Evolutionary conservation across 2,113 vertebrate species (phyloP), one percentile per base, ranked within the genome.

Genomic region (Upupa epops): DNA sequence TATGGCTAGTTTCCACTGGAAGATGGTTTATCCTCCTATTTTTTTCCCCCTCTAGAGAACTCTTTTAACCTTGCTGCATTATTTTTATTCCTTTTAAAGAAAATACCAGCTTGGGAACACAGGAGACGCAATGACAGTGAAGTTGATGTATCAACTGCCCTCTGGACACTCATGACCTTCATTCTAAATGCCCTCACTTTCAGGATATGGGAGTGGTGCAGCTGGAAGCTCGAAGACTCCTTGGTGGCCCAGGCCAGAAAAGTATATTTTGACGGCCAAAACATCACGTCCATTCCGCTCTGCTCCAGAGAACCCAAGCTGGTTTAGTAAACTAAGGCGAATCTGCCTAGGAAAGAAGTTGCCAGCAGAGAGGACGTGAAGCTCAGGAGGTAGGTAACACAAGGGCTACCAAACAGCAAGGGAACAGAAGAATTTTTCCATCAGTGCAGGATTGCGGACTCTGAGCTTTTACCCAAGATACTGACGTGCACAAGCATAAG

Each of bases 131-230:
- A 89, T 66, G 66, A 93, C 66, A 82, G 17, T 66, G 54, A 82
- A 89, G 77, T 51, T 88, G 58, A 79, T 65, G 10, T 7, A 88
- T 86, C 77, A 84, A 37, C 74, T 74, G 59, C 63, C 77, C 52
- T 92, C 63, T 73, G 55, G 89, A 90, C 81, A 82, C 26, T 65
- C 71, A 64, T 11, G 28, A 86, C 80, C 80, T 86, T 95, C 36
- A 42, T 65, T 83, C 31, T 65, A 40, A 95, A 85, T 66, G 68
- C 60, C 71, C 37, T 73, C 24, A 61, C 59, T 92, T 92, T 89
- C 88, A 95, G 81, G 77, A 84, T 86, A 83, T 66, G 60, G 86
- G 90, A 96, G 81, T 76, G 84, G 86, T 88, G 52, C 69, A 59
- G 79, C 65, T 91, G 77, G 71, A 94, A 88, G 37, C 64, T 66